Evolutionary conservation across 2,113 vertebrate species (phyloP), one percentile per base, ranked within the genome.

Genomic region (Colinus virginianus): DNA sequence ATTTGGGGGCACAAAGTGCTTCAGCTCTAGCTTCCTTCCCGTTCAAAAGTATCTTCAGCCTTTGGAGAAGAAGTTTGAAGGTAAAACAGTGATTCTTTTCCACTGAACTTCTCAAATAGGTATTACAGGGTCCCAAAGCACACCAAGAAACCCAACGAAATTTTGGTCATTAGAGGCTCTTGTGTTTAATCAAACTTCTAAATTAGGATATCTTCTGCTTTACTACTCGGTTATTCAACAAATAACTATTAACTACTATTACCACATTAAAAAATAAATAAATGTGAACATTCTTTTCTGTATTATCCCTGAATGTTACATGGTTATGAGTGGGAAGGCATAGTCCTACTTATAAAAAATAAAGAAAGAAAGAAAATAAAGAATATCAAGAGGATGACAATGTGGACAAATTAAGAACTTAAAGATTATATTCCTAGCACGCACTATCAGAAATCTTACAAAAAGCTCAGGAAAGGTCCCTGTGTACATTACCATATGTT

Each of bases 41-140:
- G 11, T 55, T 17, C 32, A 15, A 34, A 81, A 80, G 36, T 6
- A 21, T 9, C 19, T 8, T 48, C 42, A 62, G 0, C 8, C 25
- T 30, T 25, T 23, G 40, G n/a, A 56, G 6, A 25, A 25, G 7
- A 23, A 4, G 11, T 12, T 6, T 22, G 12, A 28, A 53, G 6
- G 66, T 8, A 13, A 56, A 51, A 32, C 17, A 7, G 13, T 8
- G 19, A 40, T 18, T 77, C 5, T 42, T 66, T 80, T 7, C 14
- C 6, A 23, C 0, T 0, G 13, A 58, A 13, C 64, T 58, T 48
- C 36, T 26, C 0, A 0, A 51, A 10, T 1, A 1, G 6, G 21
- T 38, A 13, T 10, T 13, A 70, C 7, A 23, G 7, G 7, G 0
- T 67, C 3, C 1, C 16, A 36, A 9, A 23, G 21, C 16, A 34